Evolutionary conservation across 2,888 invertebrate species (phyloP), one percentile per base, ranked within the genome.

Genomic region (Lepidochrysops patricia): DNA sequence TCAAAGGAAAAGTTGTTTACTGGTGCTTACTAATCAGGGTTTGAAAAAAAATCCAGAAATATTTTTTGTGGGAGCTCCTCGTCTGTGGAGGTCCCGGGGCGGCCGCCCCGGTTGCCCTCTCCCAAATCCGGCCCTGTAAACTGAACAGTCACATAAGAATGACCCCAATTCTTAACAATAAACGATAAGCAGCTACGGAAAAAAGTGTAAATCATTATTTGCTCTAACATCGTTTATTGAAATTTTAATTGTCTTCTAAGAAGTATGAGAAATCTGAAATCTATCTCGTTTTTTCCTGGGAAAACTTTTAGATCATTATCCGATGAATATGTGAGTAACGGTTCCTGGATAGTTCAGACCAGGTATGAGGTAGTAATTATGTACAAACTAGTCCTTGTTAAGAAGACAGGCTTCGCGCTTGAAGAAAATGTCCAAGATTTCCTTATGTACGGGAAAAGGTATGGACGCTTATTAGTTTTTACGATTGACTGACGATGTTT

Each of bases 331-430:
- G 27, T 27, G 15, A 12, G 7, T 32, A 54, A 54, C 54, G 54
- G 54, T 54, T 1, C 32, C 27, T 19, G 32, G 29, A 15, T 50
- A 26, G 13, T 19, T 54, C 54, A 52, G 52, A 52, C 52, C 15
- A 27, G 54, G 54, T 15, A 52, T 29, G 9, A 27, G 54, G 54
- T 15, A 54, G 54, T 54, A 32, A 54, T 54, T 54, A 29, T 15
- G 54, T 32, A 54, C 54, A 54, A 32, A 54, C 54, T 54, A 32
- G 54, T 19, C 32, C 54, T 54, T 54, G 54, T 32, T 54, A 54
- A 19, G 54, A 23, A 15, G 52, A 54, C 32, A 32, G 26, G 52
- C 29, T 52, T 54, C 9, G 54, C 32, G 13, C 32, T 12, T n/a
- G 26, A 1, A 27, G 27, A 52, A 52, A 27, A 52, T 27, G 25